Conservation (phyloP, 2,113 vertebrate species). For the Thermophis baileyi region DNA sequence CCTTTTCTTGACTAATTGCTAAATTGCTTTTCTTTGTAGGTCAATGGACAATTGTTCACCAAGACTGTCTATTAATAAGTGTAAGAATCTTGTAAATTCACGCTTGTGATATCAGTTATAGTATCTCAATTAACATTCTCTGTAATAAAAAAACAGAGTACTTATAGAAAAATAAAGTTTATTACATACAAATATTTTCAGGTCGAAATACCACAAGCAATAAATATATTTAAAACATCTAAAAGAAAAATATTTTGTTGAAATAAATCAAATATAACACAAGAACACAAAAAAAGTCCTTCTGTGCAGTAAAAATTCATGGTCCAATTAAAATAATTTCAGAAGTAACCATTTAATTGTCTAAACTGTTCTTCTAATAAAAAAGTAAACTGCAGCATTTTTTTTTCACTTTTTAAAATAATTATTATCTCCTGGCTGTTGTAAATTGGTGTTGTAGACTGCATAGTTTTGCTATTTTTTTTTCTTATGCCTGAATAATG, state of each 20-base stretch:
- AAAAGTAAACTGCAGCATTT: neutral
- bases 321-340: neutral
- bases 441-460: neutral
- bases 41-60: neutral
- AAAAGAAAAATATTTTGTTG: slow-evolving; percentile 17
- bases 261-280: slow-evolving; percentile 1
- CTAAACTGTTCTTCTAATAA: neutral
- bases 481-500: neutral
- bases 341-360: neutral
- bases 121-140: neutral
- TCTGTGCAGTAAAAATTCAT: rapidly evolving
- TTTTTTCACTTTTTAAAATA: neutral
- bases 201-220: neutral
- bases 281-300: neutral
- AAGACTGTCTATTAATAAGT: neutral
- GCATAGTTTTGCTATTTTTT: neutral
- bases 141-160: slow-evolving; percentile 4
- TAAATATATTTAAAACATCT: slow-evolving; percentile 23
- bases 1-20: neutral
- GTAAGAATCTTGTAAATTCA: neutral
- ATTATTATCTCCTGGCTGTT: neutral
- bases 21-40: neutral
- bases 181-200: slow-evolving; percentile 42
- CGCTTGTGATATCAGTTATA: neutral
- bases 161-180: slow-evolving; percentile 48